A percentile compares a stretch with the other conserved stretches of the same genome.
These are phyloP conservation scores for Phycodurus eques DNA, from an alignment of 2,113 vertebrate species.

Conservation along the genomic window DNA sequence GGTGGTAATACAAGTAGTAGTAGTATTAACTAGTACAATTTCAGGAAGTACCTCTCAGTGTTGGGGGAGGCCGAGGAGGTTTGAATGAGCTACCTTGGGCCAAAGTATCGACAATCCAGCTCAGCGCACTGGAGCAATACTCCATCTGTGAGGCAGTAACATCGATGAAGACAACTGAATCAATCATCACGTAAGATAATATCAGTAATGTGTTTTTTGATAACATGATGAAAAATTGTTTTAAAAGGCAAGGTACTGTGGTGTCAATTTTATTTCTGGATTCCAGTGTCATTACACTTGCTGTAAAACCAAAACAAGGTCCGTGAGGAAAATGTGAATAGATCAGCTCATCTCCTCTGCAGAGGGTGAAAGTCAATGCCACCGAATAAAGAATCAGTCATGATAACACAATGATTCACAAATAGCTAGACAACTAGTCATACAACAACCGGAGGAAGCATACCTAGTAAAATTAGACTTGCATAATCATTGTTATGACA, in stretches of 20 bases:
- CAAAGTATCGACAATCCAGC: conserved; percentile 81
- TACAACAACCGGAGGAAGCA: not conserved
- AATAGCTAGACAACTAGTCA: not conserved
- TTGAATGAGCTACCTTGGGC: conserved; percentile 69
- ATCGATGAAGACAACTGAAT: not conserved
- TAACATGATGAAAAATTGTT: not conserved
- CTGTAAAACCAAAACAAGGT: not conserved
- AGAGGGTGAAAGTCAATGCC: too few species aligned
- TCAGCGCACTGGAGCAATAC: conserved; percentile 77
- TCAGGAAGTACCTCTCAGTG: conserved; percentile 51
- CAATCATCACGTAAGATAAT: not conserved
- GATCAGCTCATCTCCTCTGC: not conserved
- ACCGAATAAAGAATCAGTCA: too few species aligned
- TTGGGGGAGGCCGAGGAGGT: conserved; percentile 65
- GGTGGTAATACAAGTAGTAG: not conserved
- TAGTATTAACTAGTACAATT: not conserved
- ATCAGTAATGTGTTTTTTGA: not conserved
- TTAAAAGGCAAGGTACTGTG: not conserved
- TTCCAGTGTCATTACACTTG: not conserved
- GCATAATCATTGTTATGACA: not conserved
- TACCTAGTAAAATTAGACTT: not conserved
- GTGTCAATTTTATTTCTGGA: not conserved
- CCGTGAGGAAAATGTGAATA: too few species aligned
- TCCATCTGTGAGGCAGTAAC: conserved; percentile 71
- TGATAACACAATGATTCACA: too few species aligned